Base-by-base conservation (phyloP, 2,113 vertebrate species). In the Oryzias woworae region DNA sequence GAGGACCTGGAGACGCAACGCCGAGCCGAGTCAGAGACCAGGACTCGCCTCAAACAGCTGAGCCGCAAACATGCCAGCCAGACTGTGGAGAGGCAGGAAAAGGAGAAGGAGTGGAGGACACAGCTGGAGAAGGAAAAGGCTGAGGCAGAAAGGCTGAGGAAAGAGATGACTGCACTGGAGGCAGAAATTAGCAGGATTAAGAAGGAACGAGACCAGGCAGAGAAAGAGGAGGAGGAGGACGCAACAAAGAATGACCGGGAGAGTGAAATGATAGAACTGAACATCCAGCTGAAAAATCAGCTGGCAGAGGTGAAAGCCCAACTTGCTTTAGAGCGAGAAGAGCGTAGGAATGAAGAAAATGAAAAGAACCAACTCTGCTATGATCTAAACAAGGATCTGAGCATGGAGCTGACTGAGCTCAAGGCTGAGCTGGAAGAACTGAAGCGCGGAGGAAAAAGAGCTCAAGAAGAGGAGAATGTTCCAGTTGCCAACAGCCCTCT, bases 1-100 rank as follows among this genome's bases (percentile, higher is more conserved):
- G 91, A 92, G 4, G 92, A 93, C 72, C 83, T 92, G 49, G 91
- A 94, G 73, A 47, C 56, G 7, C 89, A 93, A 60, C 80, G 92
- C n/a, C 67, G 78, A 23, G 88, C 91, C 0, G 90, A 92, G 67
- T 31, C 85, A 0, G 92, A 93, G 77, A 79, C 91, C 44, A 85
- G 87, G 67, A 88, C 85, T 8, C 88, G 89, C 14, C 84, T 93
- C 20, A 92, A 92, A 60, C 91, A 92, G 82, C 83, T 92, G 3
- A 86, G 86, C 62, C 88, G 88, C 42, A 93, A 90, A 77, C 77
- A 83, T 7, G 72, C 88, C 10, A 77, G 65, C 41, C 86, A 88
- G 62, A 53, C 69, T 1, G 79, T 54, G 0, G 78, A 87, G 50
- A 81, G 75, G 55, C 76, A 79, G n/a, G 88, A 90, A 24, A 79